A percentile compares a stretch with the other conserved stretches of the same genome.
phyloP scores from a whole-genome alignment of 2,113 vertebrate genomes.

The Halcyon malimbica region DNA sequence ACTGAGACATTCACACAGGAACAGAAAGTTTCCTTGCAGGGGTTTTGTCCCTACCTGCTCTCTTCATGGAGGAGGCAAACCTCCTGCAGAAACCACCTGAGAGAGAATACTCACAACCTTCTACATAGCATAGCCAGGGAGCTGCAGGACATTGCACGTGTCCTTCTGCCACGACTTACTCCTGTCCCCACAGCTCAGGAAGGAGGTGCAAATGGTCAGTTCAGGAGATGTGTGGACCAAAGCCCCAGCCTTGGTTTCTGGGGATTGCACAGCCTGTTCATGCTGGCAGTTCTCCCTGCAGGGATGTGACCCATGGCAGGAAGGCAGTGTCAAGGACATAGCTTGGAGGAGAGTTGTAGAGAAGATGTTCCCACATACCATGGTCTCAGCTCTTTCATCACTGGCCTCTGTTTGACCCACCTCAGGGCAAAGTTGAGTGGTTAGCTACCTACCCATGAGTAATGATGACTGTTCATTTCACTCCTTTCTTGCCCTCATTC shows the following conservation, averaged over 20 bases:
- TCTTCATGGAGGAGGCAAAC: rapidly evolving
- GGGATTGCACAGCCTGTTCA: rapidly evolving
- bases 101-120: too few species aligned
- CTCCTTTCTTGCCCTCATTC: not conserved
- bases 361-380: rapidly evolving
- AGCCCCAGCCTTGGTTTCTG: not conserved
- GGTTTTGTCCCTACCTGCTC: not conserved
- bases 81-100: not conserved
- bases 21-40: not conserved
- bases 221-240: not conserved
- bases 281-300: not conserved
- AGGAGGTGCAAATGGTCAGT: not conserved
- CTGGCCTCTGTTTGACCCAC: not conserved
- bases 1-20: rapidly evolving
- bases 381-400: not conserved
- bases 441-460: not conserved
- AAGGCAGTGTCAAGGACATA: not conserved
- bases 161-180: not conserved
- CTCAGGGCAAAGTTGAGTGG: not conserved
- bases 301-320: not conserved
- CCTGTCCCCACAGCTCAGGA: not conserved
- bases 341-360: not conserved
- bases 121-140: too few species aligned
- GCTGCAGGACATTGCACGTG: too few species aligned
- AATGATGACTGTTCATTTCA: not conserved